These are phyloP conservation scores for Metacarcinus magister DNA, from an alignment of 2,888 invertebrate species.

Conservation along the genomic window DNA sequence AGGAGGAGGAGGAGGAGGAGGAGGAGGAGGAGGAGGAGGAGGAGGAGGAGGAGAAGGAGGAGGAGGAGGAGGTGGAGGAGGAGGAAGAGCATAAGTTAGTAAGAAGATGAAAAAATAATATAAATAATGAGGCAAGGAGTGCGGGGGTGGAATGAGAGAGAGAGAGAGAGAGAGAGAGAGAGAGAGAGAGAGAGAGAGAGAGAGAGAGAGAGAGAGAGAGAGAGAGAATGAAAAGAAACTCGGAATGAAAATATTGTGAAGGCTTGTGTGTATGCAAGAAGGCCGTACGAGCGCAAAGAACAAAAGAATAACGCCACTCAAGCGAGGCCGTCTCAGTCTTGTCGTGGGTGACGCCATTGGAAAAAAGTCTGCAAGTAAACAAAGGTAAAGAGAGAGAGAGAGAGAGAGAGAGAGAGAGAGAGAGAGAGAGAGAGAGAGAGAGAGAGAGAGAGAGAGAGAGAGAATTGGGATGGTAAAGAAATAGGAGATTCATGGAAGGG, in stretches of 20 bases:
- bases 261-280: background rate
- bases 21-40: too few species aligned
- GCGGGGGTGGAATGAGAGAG: too few species aligned
- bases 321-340: background rate
- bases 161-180: too few species aligned
- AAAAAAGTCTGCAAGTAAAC: too few species aligned
- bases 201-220: background rate
- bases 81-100: background rate
- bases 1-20: background rate
- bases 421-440: conserved; percentile 9
- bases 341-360: background rate
- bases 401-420: conserved; percentile 22
- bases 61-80: background rate
- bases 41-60: too few species aligned
- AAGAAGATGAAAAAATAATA: background rate
- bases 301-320: conserved; percentile 26
- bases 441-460: background rate
- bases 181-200: too few species aligned
- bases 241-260: background rate
- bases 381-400: background rate
- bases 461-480: too few species aligned
- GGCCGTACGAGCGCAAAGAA: background rate
- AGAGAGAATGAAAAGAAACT: background rate
- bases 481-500: too few species aligned
- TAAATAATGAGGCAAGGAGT: too few species aligned